A percentile compares a stretch with the other conserved stretches of the same genome.
phyloP scores from a whole-genome alignment of 1,140 invertebrate genomes.

The Drosophila micromelanica region DNA sequence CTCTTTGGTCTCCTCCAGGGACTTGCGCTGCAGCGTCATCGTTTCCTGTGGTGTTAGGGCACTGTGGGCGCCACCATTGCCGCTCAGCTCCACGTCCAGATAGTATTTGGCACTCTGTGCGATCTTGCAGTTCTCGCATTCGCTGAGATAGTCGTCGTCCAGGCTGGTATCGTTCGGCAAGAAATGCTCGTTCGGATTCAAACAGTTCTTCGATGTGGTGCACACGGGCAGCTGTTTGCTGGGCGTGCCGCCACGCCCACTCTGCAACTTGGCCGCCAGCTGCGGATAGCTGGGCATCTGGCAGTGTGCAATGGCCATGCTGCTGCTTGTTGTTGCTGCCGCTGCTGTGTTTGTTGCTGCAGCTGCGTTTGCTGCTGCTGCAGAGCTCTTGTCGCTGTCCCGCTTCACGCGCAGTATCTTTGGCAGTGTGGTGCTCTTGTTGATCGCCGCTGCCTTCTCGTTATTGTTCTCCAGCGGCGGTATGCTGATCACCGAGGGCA shows the following conservation, averaged over 20 bases:
- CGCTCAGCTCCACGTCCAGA: slow-evolving; percentile 86
- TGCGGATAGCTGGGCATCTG: slow-evolving; percentile 78
- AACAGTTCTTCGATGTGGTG: slow-evolving; percentile 83
- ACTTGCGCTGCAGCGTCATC: slow-evolving; percentile 89
- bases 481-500: slow-evolving; percentile 82
- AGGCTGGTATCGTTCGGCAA: slow-evolving; percentile 86
- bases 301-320: slow-evolving; percentile 63
- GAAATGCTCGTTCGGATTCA: slow-evolving; percentile 83
- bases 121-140: slow-evolving; percentile 93
- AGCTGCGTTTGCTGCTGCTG: slow-evolving; percentile 5
- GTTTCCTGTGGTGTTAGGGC: slow-evolving; percentile 87
- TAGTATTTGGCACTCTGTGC: slow-evolving; percentile 88
- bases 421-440: slow-evolving; percentile 57
- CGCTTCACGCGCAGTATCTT: slow-evolving; percentile 50
- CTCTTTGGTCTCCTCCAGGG: slow-evolving; percentile 85
- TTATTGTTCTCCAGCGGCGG: slow-evolving; percentile 66
- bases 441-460: slow-evolving; percentile 19
- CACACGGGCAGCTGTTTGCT: slow-evolving; percentile 81
- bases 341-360: slow-evolving; percentile 14
- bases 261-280: slow-evolving; percentile 25
- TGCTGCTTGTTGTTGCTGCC: slow-evolving; percentile 22
- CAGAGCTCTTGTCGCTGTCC: background rate
- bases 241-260: slow-evolving; percentile 28
- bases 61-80: slow-evolving; percentile 69
- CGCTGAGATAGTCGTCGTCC: slow-evolving; percentile 90